Evolutionary conservation across 2,888 invertebrate species (phyloP).

Genomic region (Lasius platythorax): DNA sequence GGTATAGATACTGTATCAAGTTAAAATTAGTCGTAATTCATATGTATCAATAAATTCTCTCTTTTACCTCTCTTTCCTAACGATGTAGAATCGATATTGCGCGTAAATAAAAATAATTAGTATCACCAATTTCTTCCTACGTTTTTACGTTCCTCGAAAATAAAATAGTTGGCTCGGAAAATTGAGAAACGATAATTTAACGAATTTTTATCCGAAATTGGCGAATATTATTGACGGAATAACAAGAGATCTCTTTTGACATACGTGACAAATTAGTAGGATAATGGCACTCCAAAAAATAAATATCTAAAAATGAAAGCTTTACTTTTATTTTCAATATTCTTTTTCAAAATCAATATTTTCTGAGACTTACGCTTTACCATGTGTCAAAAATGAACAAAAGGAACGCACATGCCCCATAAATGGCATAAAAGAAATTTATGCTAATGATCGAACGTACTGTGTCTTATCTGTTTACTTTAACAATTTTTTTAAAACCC

Average conservation of each 20-base stretch:
- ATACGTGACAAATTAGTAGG: not conserved
- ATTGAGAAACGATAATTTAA: slow-evolving; percentile 10
- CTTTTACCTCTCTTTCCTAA: slow-evolving; percentile 12
- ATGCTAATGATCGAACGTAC: not conserved
- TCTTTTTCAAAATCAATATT: slow-evolving; percentile 6
- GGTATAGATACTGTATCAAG: not conserved
- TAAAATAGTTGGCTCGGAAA: not conserved
- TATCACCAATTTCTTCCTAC: not conserved
- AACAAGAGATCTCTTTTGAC: not conserved
- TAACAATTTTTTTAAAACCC: slow-evolving; percentile 58
- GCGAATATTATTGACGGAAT: not conserved
- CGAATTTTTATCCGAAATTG: not conserved
- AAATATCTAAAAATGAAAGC: not conserved
- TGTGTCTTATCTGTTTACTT: slow-evolving; percentile 17
- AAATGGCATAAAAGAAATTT: slow-evolving; percentile 10
- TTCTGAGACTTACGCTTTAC: not conserved
- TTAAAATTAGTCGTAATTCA: not conserved
- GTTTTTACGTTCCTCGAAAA: not conserved
- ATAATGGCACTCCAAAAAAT: slow-evolving; percentile 4
- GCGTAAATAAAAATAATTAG: not conserved
- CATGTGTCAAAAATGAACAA: not conserved
- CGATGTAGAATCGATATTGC: not conserved
- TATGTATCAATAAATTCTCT: slow-evolving; percentile 10
- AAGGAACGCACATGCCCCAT: not conserved
- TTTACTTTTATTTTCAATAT: not conserved